Evolutionary conservation across 2,113 vertebrate genomes (phyloP), one percentile per base, ranked within the genome.

Genomic region (Nestor notabilis): DNA sequence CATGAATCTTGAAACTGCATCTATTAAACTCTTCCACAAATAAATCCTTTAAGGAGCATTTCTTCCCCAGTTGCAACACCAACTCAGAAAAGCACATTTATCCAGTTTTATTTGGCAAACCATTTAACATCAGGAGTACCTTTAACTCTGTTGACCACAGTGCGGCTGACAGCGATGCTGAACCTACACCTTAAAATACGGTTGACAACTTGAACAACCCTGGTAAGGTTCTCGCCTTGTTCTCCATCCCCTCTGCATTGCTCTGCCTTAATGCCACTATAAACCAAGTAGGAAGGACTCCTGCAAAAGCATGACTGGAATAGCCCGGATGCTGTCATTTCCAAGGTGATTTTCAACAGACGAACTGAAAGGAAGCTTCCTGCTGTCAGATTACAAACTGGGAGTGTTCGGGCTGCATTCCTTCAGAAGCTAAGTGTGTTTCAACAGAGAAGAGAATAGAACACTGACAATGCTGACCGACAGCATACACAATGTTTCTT

Each of bases 401-500:
- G 5, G 49, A 5, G 35, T 66, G 47, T 72, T 35, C 3, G 2
- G n/a, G 68, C 72, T 81, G 33, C 2, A 0, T 76, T 65, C 56
- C 46, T 77, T 37, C n/a, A 24, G 63, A 61, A 41, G 13, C 63
- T 43, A 27, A 33, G 17, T 15, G 2, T 16, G 46, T 61, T 44
- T 41, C 65, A 58, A 17, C 43, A 55, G 23, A 55, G 49, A 77
- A 74, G 28, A 27, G 47, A 68, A 35, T 13, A 27, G 47, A 68
- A 35, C 11, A 69, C 23, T 9, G 49, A 24, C 44, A 69, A 15
- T 0, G 0, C 37, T 72, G 63, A 85, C 44, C 66, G 31, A 68
- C 29, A 86, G 52, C 39, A 33, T 1, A n/a, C 31, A 12, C 0
- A 0, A 24, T 3, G 14, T n/a, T 58, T 41, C 28, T 72, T 35